Evolutionary conservation across 2,888 invertebrate species (phyloP).

Genomic region (Salpingus planirostris): DNA sequence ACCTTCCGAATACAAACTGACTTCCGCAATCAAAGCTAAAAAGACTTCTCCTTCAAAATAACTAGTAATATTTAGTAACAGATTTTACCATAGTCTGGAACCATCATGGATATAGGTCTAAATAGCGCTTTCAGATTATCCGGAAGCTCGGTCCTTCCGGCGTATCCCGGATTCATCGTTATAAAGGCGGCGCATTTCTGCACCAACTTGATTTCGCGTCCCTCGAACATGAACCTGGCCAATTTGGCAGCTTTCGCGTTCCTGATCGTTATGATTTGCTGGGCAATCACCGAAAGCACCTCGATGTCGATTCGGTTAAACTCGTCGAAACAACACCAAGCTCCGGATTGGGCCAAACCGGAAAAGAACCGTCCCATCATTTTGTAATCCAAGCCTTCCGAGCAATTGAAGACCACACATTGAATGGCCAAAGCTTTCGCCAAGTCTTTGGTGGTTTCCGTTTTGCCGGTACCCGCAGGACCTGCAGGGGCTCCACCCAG

Average conservation of each 20-base stretch:
- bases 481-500: constrained; percentile 85
- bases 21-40: constrained; percentile 76
- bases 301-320: constrained; percentile 88
- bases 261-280: constrained; percentile 78
- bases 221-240: constrained; percentile 74
- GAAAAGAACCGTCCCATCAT: constrained; percentile 91
- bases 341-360: constrained; percentile 81
- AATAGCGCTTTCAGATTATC: constrained; percentile 83
- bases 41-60: too few species aligned
- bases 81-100: constrained; percentile 77
- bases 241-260: constrained; percentile 70
- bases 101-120: constrained; percentile 86
- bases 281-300: constrained; percentile 82
- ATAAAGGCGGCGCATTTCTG: constrained; percentile 78
- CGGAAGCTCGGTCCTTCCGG: constrained; percentile 79
- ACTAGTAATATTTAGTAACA: background rate
- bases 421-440: constrained; percentile 82
- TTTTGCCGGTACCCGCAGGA: constrained; percentile 83
- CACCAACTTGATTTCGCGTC: constrained; percentile 74
- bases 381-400: constrained; percentile 65
- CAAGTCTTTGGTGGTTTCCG: constrained; percentile 84
- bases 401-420: constrained; percentile 88
- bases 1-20: constrained; percentile 87
- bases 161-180: constrained; percentile 90
- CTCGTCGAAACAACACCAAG: constrained; percentile 90